These are phyloP conservation scores for Arothron firmamentum DNA, from an alignment of 2,113 vertebrate genomes.

Conservation along the genomic window DNA sequence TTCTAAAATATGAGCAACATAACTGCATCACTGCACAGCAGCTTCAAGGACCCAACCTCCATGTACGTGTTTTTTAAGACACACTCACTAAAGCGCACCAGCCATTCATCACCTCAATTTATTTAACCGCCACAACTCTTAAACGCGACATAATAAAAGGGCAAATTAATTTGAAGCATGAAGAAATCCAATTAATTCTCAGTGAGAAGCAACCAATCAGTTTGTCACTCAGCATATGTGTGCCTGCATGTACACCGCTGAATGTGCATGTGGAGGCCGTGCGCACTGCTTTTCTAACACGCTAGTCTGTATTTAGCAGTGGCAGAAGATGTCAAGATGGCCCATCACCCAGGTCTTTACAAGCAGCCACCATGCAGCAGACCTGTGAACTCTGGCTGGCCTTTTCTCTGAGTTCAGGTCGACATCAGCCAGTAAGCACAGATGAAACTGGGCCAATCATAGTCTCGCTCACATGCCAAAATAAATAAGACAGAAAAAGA, in stretches of 20 bases:
- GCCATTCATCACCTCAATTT: slow-evolving; percentile 63
- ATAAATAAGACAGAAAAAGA: not conserved
- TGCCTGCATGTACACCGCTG: slow-evolving; percentile 8
- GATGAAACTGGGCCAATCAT: slow-evolving; percentile 9
- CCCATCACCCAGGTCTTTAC: not conserved
- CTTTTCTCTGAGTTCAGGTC: slow-evolving; percentile 8
- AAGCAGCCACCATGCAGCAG: not conserved
- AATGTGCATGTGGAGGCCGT: not conserved
- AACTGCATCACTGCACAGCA: too few relatives aligned
- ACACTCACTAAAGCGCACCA: not conserved
- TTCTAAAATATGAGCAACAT: too few relatives aligned
- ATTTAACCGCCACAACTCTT: slow-evolving; percentile 51
- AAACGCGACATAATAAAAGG: slow-evolving; percentile 61
- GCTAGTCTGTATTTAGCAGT: not conserved
- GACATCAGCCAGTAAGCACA: not conserved
- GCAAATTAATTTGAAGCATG: slow-evolving; percentile 71
- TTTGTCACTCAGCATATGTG: slow-evolving; percentile 50
- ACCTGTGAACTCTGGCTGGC: not conserved
- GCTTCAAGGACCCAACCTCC: too few relatives aligned
- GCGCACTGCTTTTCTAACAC: slow-evolving; percentile 7
- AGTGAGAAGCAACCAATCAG: slow-evolving; percentile 64
- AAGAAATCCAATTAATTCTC: slow-evolving; percentile 75
- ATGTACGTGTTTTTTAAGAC: too few relatives aligned
- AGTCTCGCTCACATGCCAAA: not conserved
- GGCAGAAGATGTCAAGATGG: not conserved